Conservation (phyloP, 2,113 vertebrate genomes). For the Camelus bactrianus region DNA sequence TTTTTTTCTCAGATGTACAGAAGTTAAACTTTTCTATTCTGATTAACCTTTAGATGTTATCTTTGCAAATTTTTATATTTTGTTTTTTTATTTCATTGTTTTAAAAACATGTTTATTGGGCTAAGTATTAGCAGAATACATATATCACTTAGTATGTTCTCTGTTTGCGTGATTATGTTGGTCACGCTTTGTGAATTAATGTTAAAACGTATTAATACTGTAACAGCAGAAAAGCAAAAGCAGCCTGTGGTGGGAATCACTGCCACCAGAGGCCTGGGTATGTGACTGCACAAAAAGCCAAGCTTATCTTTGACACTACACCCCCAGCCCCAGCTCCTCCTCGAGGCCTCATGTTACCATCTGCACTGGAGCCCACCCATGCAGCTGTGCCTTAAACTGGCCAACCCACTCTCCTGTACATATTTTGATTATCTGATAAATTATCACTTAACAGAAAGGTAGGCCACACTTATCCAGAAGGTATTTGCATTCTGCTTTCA, state of each 20-base stretch:
- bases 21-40: slow-evolving; percentile 51
- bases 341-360: background rate
- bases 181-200: slow-evolving; percentile 3
- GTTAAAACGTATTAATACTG: background rate
- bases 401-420: background rate
- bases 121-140: background rate
- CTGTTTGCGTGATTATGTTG: background rate
- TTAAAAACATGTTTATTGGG: slow-evolving; percentile 16
- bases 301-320: background rate
- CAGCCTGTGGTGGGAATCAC: background rate
- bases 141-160: background rate
- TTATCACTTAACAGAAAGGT: background rate
- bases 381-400: background rate
- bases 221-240: background rate
- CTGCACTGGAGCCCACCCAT: background rate
- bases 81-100: slow-evolving; percentile 18
- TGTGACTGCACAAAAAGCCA: background rate
- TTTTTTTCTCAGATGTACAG: slow-evolving; percentile 32
- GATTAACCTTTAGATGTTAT: background rate
- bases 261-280: background rate
- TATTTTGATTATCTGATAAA: slow-evolving; percentile 6
- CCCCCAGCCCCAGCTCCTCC: background rate
- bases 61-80: background rate
- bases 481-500: slow-evolving; percentile 41
- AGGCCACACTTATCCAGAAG: background rate